Base-by-base conservation (phyloP, 2,888 invertebrate genomes). In the Antheraea assamensis region DNA sequence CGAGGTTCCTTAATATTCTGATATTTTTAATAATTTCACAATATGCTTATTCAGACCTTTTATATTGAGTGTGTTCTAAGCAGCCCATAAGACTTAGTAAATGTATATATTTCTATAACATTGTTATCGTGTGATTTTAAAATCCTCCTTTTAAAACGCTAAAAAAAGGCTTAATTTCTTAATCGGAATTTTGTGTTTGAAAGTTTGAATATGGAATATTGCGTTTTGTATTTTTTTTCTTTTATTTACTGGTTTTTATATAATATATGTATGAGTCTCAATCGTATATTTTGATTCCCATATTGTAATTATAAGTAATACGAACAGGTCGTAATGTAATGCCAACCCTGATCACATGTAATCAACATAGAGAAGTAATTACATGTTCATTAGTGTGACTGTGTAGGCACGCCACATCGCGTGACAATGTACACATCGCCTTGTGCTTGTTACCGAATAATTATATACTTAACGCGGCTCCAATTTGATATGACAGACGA, bases 301-400 rank as follows among this genome's bases (percentile, higher is more conserved):
- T 58, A 13, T 58, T 19, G 30, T 31, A 42, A 13, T 70, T 27
- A 70, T 35, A 73, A 70, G 73, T 70, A 70, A 55, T 24, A 24
- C 35, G 68, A 73, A 35, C 42, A 70, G 24, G 52, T 35, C 30
- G 35, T 73, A 70, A 72, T 66, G n/a, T 68, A 73, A 64, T 74
- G 80, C 31, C 82, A 84, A 70, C 85, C 86, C 84, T 85, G 80
- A 81, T 81, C 80, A 77, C 77, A 79, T 83, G 84, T 85, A 88
- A 89, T 88, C 86, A 85, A 76, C 80, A 82, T 80, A 80, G 83
- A 87, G 85, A 86, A 87, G 88, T 91, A 92, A 92, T 92, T 91
- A 92, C 90, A 87, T 88, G 89, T 90, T 91, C 90, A 92, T 92
- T 92, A 91, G 85, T 85, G 88, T 83, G 85, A 84, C 85, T 81